Conservation (phyloP, 1,140 invertebrate species). For the Heliothis subflexa region DNA sequence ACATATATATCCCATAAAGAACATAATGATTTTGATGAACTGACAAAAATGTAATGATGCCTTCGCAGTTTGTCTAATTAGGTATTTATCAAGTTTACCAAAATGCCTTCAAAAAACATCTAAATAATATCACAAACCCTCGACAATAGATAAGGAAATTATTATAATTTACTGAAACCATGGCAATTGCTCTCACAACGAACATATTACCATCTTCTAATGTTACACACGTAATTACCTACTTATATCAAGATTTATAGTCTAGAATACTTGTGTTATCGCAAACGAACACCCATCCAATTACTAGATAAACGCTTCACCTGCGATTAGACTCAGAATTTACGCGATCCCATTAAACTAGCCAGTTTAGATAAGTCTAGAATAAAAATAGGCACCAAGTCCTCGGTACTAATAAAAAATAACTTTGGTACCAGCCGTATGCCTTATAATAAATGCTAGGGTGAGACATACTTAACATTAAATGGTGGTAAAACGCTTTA, state of each 20-base stretch:
- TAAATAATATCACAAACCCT: no score
- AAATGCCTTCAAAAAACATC: no score
- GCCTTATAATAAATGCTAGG: conserved; percentile 1
- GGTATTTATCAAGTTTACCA: no score
- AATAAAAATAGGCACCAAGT: conserved; percentile 24
- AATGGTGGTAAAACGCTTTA: conserved; percentile 15
- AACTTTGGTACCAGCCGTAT: not conserved
- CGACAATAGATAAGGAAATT: no score
- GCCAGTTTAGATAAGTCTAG: not conserved
- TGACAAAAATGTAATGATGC: no score
- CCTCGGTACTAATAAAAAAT: not conserved
- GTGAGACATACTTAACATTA: not conserved
- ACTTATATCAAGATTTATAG: conserved; percentile 33
- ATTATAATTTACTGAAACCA: not conserved
- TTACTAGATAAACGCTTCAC: conserved; percentile 19
- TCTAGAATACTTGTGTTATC: conserved; percentile 15
- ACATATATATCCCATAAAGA: no score
- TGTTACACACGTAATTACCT: conserved; percentile 22
- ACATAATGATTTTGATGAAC: no score
- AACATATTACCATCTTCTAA: not conserved
- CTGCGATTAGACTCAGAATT: conserved; percentile 32
- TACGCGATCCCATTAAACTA: conserved; percentile 26
- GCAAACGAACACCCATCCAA: conserved; percentile 33
- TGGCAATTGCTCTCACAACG: not conserved
- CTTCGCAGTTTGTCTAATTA: no score